Evolutionary conservation across 2,797 vertebrate genomes (phyloP), one percentile per base, ranked within the genome.

Genomic region (Rallus crepitans): DNA sequence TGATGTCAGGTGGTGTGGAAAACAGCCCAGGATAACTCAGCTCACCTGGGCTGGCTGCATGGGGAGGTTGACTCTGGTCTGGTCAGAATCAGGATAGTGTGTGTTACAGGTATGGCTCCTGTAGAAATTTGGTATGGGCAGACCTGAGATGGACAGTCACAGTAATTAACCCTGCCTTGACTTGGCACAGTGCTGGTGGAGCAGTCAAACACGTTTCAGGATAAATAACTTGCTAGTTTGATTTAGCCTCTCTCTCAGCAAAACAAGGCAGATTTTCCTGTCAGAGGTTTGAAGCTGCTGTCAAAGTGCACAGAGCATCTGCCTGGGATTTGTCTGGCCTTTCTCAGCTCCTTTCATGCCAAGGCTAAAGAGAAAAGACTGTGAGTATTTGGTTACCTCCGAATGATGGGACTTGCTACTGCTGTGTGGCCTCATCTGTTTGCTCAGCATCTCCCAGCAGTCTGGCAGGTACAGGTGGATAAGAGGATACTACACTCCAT

Each of bases 51-150:
- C 42, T 45, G 17, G 42, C 42, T 45, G 42, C 42, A 19, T 18
- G 18, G 42, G 42, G 42, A 45, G 42, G 42, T 45, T 45, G 42
- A 45, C 42, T 45, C 42, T 45, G 42, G 42, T 16, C 42, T 45
- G 18, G 42, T 16, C 42, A 45, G 18, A 45, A 45, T 16, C 42
- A 45, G 42, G 18, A 19, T 18, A 45, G 42, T 45, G 42, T 55
- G 52, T 13, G 2, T 0, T 2, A 3, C 10, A 68, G 53, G 48
- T 30, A 56, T 0, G 1, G 24, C 15, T 39, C 31, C 50, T 50
- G 50, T 47, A 59, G 30, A 45, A 76, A n/a, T 24, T 17, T 42
- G 19, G 30, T 27, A 66, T 0, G 4, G 45, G 56, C n/a, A 75
- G 59, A 48, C 23, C 17, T 33, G 18, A 42, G 71, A 76, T 65